A percentile compares a stretch with the other conserved stretches of the same genome.
Conservation (phyloP, 2,797 vertebrate species). For the Carduelis carduelis region DNA sequence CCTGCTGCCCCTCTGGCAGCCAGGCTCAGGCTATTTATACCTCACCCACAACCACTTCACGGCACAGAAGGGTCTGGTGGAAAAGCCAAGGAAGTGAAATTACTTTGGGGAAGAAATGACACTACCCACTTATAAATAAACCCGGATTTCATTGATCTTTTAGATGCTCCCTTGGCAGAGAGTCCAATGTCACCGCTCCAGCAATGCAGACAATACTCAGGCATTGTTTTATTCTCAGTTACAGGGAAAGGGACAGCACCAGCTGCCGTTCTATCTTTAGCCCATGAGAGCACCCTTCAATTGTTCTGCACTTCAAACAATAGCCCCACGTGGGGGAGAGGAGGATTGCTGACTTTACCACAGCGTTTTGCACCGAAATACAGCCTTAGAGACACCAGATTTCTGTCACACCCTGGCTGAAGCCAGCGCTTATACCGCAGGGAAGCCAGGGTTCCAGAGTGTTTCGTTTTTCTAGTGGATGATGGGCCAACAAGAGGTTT, state of each 20-base stretch:
- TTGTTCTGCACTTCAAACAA: conserved; percentile 87
- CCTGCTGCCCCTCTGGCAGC: not conserved
- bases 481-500: not conserved
- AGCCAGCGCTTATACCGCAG: not conserved
- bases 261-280: conserved; percentile 93
- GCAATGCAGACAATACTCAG: conserved; percentile 83
- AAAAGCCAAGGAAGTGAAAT: conserved; percentile 60
- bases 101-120: conserved; percentile 65
- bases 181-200: conserved; percentile 77
- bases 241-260: conserved; percentile 83
- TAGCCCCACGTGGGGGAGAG: conserved; percentile 45
- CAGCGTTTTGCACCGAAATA: conserved; percentile 2
- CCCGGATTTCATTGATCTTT: conserved; percentile 48
- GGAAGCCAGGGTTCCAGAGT: not conserved
- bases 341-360: conserved; percentile 13
- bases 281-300: conserved; percentile 81
- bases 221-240: conserved; percentile 79
- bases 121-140: conserved; percentile 60
- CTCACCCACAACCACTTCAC: not conserved
- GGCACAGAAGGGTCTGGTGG: not conserved
- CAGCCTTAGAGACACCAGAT: conserved; percentile 2
- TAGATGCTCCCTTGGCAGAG: conserved; percentile 66
- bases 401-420: not conserved
- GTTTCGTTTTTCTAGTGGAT: not conserved
- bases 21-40: not conserved